These are phyloP conservation scores for Elachura formosa DNA, from an alignment of 2,113 vertebrate species.

Conservation along the genomic window DNA sequence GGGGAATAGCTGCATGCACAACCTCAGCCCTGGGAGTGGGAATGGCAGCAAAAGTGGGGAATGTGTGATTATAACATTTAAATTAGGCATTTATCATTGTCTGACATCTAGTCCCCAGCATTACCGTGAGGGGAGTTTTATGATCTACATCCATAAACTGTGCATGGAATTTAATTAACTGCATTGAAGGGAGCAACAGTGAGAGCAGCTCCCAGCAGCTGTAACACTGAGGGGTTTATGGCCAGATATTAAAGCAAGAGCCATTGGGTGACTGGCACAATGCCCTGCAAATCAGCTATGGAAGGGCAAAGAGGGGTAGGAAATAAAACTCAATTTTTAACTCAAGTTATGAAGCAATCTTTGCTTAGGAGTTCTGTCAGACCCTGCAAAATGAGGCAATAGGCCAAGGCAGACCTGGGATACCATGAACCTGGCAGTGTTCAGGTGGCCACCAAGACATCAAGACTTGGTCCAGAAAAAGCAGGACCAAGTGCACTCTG, in stretches of 20 bases:
- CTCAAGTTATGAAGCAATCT: neutral
- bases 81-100: constrained; percentile 49
- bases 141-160: constrained; percentile 52
- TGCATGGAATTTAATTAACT: constrained; percentile 70
- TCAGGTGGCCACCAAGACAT: neutral
- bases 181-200: constrained; percentile 23
- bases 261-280: constrained; percentile 37
- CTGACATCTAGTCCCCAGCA: constrained; percentile 38
- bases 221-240: constrained; percentile 66
- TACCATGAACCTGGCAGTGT: neutral
- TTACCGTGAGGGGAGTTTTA: constrained; percentile 55
- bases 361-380: neutral
- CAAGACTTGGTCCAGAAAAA: neutral
- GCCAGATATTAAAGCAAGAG: constrained; percentile 63
- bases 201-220: constrained; percentile 54
- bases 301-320: constrained; percentile 49
- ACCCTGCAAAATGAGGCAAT: neutral
- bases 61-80: neutral
- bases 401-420: neutral
- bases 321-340: constrained; percentile 65
- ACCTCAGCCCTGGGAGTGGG: neutral
- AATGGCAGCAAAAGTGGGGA: neutral
- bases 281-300: constrained; percentile 42
- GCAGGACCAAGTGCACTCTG: neutral
- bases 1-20: neutral